Conservation (phyloP, 2,888 invertebrate genomes). For the Trissolcus brochymenae region DNA sequence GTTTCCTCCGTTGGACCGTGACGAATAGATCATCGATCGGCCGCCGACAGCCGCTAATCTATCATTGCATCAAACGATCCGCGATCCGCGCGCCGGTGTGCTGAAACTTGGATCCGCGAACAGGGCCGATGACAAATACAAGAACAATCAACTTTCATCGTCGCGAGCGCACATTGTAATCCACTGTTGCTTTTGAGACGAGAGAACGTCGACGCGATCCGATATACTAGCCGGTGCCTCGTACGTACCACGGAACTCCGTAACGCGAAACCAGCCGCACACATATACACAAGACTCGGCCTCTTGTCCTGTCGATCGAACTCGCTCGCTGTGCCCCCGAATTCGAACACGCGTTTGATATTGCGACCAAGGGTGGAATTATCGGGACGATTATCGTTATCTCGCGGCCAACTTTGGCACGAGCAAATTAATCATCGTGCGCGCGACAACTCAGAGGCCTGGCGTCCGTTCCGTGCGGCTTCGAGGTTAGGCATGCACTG, state of each 20-base stretch:
- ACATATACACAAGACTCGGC: conserved; percentile 16
- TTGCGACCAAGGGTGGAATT: conserved; percentile 6
- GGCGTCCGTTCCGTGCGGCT: conserved; percentile 73
- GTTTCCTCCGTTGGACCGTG: too few species aligned
- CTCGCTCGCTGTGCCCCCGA: neutral
- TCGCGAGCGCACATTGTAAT: too few species aligned
- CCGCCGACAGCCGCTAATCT: too few species aligned
- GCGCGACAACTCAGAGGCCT: conserved; percentile 61
- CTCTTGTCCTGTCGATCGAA: conserved; percentile 32
- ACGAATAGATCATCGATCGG: too few species aligned
- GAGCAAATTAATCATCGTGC: conserved; percentile 60
- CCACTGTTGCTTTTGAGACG: too few species aligned
- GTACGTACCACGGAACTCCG: conserved; percentile 54
- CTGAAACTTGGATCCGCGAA: too few species aligned
- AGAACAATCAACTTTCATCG: too few species aligned
- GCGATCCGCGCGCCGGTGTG: too few species aligned
- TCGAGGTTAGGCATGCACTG: conserved; percentile 76
- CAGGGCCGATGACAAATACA: too few species aligned
- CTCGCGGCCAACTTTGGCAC: conserved; percentile 50
- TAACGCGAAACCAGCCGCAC: conserved; percentile 48
- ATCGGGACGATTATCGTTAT: conserved; percentile 22
- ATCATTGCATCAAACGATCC: too few species aligned
- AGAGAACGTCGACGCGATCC: conserved; percentile 32
- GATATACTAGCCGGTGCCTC: conserved; percentile 52
- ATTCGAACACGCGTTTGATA: neutral